phyloP scores from a whole-genome alignment of 2,888 invertebrate species.

The Xestia c-nigrum region DNA sequence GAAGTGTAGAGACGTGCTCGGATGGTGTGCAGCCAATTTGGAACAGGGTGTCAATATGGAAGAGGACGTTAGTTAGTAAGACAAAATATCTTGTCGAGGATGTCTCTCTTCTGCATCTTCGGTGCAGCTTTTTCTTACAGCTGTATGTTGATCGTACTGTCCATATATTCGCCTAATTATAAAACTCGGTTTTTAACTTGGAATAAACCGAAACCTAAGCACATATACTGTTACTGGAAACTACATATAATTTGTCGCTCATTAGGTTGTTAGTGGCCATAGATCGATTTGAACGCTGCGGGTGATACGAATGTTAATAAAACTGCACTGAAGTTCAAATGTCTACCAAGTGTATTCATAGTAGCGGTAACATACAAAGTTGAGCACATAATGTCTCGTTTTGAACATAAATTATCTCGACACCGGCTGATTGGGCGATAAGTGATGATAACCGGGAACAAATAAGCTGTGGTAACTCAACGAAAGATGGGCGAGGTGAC shows the following conservation, averaged over 20 bases:
- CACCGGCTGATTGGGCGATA: conserved; percentile 29
- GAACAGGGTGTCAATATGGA: neutral
- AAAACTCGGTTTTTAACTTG: neutral
- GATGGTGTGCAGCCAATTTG: neutral
- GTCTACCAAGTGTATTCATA: neutral
- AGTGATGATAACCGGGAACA: conserved; percentile 44
- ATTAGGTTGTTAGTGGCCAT: neutral
- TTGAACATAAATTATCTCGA: conserved; percentile 20
- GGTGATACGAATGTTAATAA: neutral
- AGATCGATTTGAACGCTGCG: neutral
- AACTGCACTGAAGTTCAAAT: conserved; percentile 4
- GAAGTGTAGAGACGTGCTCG: neutral
- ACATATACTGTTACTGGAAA: neutral
- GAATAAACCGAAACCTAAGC: neutral
- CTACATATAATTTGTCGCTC: neutral
- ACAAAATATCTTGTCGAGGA: neutral
- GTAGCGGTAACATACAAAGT: conserved; percentile 23
- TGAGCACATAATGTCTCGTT: conserved; percentile 12
- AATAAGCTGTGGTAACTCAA: neutral
- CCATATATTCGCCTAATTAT: neutral
- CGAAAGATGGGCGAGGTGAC: conserved; percentile 14
- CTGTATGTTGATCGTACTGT: neutral
- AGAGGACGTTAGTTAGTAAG: neutral
- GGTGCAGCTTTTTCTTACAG: neutral
- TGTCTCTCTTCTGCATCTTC: neutral